Base-by-base conservation (phyloP, 2,797 vertebrate genomes). In the Sebastes matsubarae region DNA sequence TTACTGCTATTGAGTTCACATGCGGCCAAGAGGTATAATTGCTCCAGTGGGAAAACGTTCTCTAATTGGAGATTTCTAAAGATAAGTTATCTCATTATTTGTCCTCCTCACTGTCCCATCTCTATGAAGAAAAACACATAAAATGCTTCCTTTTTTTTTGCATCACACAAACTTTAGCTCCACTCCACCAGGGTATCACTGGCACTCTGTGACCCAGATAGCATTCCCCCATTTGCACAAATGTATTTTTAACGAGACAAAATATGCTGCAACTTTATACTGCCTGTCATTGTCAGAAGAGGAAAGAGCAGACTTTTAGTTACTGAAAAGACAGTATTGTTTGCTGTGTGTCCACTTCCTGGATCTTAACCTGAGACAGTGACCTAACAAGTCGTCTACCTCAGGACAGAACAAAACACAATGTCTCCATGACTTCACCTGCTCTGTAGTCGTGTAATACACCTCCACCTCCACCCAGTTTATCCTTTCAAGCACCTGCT, bases 131-230 rank as follows among this genome's bases (percentile, higher is more conserved):
- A 27, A 81, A 57, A 68, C 50, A 72, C 69, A 25, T 12, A 20
- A 29, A 69, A 76, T 9, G 16, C 38, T 29, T 4, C 46, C 16
- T 27, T 38, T 27, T 61, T 64, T 36, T 72, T 58, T 55, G 38
- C 79, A 42, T 68, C 59, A 42, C 32, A 65, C 25, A 82, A 76
- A 84, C 61, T 18, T 76, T 68, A 32, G 50, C 46, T 67, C 13
- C 57, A 65, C 75, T 52, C 68, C 68, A 13, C 12, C 63, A 22
- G 29, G 3, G 12, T 78, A 71, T 84, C 73, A 34, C 60, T 66
- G 54, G 54, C 68, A 80, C 68, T 81, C 54, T 69, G 64, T 92
- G 90, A 91, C 89, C 89, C 85, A 90, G 75, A 90, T 89, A 85
- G 52, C 30, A 36, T 85, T 81, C 84, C 30, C 69, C 80, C 80